A percentile compares a stretch with the other conserved stretches of the same genome.
These are phyloP conservation scores for Cricetomys ansorgei DNA, from an alignment of 2,113 vertebrate genomes.

Conservation along the genomic window DNA sequence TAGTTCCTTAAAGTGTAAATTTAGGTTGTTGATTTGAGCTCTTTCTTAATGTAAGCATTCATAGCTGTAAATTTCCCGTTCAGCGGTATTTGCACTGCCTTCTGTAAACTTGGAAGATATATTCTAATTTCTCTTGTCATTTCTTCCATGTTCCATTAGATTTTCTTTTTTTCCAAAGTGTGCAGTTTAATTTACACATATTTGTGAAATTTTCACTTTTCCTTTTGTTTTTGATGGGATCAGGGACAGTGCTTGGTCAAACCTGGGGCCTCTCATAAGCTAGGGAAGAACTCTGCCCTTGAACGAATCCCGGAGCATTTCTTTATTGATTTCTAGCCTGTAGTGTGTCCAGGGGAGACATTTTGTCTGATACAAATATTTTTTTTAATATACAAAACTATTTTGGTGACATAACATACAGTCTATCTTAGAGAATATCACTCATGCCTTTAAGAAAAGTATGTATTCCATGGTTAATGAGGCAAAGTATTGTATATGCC, in stretches of 20 bases:
- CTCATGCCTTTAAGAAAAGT: neutral
- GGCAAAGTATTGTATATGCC: neutral
- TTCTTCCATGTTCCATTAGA: neutral
- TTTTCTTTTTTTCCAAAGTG: neutral
- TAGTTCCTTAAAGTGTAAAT: conserved; percentile 72
- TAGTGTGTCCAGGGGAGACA: neutral
- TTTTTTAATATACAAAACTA: neutral
- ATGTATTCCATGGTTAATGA: neutral
- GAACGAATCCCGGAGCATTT: too few species aligned
- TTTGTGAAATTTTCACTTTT: conserved; percentile 17
- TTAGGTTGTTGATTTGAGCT: conserved; percentile 63
- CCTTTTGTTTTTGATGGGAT: neutral
- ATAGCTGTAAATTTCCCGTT: neutral
- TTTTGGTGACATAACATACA: neutral
- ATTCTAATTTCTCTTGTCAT: neutral
- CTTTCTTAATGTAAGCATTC: conserved; percentile 52
- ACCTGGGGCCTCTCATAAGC: neutral
- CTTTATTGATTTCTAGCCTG: neutral
- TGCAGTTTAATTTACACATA: neutral
- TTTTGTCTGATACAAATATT: neutral
- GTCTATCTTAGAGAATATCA: neutral
- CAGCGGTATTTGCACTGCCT: neutral
- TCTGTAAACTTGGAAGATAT: neutral
- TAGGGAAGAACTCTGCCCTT: neutral
- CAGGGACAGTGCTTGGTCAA: neutral